Evolutionary conservation across 1,140 invertebrate genomes (phyloP), one percentile per base, ranked within the genome.

Genomic region (Nephila pilipes): DNA sequence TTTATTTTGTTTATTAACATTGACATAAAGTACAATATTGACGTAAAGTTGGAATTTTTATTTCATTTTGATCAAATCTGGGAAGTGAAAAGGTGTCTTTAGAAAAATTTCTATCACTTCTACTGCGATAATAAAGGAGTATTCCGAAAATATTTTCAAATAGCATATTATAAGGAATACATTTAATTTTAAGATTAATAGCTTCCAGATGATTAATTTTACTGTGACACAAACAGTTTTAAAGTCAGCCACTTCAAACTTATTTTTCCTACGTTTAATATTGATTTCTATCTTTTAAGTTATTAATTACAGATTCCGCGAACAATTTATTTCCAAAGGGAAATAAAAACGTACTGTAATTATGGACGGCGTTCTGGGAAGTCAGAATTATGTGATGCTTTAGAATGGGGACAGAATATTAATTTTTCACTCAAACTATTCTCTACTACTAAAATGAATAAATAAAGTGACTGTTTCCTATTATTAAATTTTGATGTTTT

Each of bases 161-260:
- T 36, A 32, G 18, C 6, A 32, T 29, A 14, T n/a, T n/a, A n/a
- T 46, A 46, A 60, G 32, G 32, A 75, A 75, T 75, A 18, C 14
- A 75, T 75, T 75, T 75, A 75, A 75, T 32, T 75, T 75, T 75
- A 75, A 75, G 69, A 75, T 75, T 75, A 32, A 75, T 75, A 32
- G 32, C 32, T 29, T 75, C 20, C 29, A 6, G 32, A 36, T 75
- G 69, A 75, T 75, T 75, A 75, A 75, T 75, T 75, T 75, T 32
- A 75, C 69, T 32, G 32, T 36, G 29, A 20, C 4, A 75, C 14
- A 8, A 14, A 32, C 69, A 36, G 29, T 32, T 75, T 75, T 36
- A 75, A 75, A 75, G 69, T 75, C 29, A 65, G 3, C 6, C 8
- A 75, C 69, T 75, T 16, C 29, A 75, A 75, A 75, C 16, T 75